Percentiles rank a stretch among this genome's conserved stretches.
Conservation (phyloP, 2,888 invertebrate genomes). For the Cheilosia scutellata region DNA sequence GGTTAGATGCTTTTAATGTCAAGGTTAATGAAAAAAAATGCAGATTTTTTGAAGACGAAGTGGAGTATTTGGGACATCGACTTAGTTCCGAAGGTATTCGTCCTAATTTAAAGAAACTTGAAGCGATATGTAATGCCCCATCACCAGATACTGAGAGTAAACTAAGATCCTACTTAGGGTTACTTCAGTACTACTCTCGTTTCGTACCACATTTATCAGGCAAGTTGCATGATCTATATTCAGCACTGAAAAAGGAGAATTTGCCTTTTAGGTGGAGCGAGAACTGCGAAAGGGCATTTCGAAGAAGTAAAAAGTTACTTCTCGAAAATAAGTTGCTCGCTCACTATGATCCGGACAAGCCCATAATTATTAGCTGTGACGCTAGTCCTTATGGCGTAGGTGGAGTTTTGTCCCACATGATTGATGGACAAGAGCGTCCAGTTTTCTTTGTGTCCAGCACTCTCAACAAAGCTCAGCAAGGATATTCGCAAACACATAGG, state of each 20-base stretch:
- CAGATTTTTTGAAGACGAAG: constrained; percentile 39
- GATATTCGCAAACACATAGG: constrained; percentile 25
- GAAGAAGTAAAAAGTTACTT: background rate
- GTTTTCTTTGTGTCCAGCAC: constrained; percentile 34
- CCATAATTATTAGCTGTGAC: background rate
- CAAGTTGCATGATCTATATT: background rate
- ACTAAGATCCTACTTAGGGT: constrained; percentile 53
- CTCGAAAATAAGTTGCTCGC: background rate
- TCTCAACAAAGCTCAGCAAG: constrained; percentile 14
- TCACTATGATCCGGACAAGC: constrained; percentile 3
- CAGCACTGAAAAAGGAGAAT: background rate
- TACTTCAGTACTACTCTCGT: constrained; percentile 43
- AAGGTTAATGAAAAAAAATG: constrained; percentile 57
- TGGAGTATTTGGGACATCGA: background rate
- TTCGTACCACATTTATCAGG: constrained; percentile 46
- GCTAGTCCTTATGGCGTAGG: constrained; percentile 34
- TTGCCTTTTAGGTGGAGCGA: no score
- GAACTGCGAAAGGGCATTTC: no score
- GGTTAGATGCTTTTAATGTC: constrained; percentile 33
- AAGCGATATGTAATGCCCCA: constrained; percentile 54
- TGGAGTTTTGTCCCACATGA: constrained; percentile 3
- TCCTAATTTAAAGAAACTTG: background rate
- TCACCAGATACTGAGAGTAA: constrained; percentile 41
- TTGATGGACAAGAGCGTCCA: constrained; percentile 27
- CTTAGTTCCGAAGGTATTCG: background rate